phyloP scores from a whole-genome alignment of 2,888 invertebrate species.

The Meteorus cinctellus region DNA sequence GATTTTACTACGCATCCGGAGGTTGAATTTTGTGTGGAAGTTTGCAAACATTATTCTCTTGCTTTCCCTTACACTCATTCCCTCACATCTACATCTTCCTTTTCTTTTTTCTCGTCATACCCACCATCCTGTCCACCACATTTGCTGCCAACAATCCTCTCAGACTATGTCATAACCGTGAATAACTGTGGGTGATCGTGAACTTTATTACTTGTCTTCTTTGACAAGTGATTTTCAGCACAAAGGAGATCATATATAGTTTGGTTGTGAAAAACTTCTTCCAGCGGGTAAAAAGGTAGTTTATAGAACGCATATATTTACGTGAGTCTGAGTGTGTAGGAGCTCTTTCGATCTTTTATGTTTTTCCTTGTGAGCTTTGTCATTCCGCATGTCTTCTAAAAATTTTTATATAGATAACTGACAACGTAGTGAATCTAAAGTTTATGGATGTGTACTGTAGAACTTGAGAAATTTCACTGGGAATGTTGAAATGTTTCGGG shows the following conservation, averaged over 20 bases:
- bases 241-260: slow-evolving; percentile 26
- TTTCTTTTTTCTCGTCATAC: slow-evolving; percentile 11
- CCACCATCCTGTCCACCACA: slow-evolving; percentile 1
- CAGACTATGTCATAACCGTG: slow-evolving; percentile 43
- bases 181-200: slow-evolving; percentile 39
- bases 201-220: slow-evolving; percentile 43
- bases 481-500: slow-evolving; percentile 30
- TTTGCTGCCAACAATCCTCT: slow-evolving; percentile 32
- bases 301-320: not conserved
- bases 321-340: not conserved
- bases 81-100: slow-evolving; percentile 5
- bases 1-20: not conserved
- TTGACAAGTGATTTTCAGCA: slow-evolving; percentile 11
- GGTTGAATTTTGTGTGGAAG: not conserved
- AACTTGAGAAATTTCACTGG: slow-evolving; percentile 17
- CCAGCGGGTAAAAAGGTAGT: not conserved
- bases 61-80: not conserved
- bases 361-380: not conserved
- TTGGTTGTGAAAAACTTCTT: not conserved
- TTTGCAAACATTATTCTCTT: slow-evolving; percentile 19
- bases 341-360: not conserved
- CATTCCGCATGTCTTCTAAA: not conserved
- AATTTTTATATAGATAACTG: slow-evolving; percentile 7
- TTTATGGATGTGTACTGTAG: slow-evolving; percentile 15
- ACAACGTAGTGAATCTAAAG: slow-evolving; percentile 7